phyloP scores from a whole-genome alignment of 2,113 vertebrate species.

The Benitochromis conjunctus region DNA sequence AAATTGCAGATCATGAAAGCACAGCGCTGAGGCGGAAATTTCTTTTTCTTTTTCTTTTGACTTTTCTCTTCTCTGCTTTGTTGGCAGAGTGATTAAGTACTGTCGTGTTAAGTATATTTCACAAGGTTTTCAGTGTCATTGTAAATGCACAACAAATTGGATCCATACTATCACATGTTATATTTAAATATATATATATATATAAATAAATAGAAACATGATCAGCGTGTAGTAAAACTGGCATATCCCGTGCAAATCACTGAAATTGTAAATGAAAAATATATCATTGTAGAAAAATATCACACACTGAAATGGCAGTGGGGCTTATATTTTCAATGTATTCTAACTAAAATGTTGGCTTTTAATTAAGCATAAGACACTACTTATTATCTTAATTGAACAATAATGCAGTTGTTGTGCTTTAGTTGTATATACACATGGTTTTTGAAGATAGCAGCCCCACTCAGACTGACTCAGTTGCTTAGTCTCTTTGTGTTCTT shows the following conservation, averaged over 20 bases:
- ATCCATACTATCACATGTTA: neutral
- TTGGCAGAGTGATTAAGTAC: neutral
- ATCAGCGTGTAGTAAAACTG: neutral
- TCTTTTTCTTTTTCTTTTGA: neutral
- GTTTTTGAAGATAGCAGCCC: neutral
- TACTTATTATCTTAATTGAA: neutral
- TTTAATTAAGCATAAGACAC: neutral
- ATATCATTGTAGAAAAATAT: neutral
- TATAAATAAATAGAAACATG: neutral
- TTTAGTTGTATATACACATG: neutral
- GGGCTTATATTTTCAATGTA: neutral
- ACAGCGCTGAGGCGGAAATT: neutral
- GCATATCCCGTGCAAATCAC: neutral
- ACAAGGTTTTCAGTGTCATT: neutral
- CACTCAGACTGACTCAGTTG: neutral
- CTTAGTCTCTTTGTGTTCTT: neutral
- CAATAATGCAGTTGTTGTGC: neutral
- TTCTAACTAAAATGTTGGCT: neutral
- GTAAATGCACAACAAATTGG: neutral
- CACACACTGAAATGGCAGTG: neutral
- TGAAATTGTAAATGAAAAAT: neutral
- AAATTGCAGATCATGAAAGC: neutral
- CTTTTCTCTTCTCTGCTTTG: neutral
- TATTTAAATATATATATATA: neutral
- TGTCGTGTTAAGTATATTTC: neutral